These are phyloP conservation scores for Sisor rabdophorus DNA, from an alignment of 2,113 vertebrate genomes.

Conservation along the genomic window DNA sequence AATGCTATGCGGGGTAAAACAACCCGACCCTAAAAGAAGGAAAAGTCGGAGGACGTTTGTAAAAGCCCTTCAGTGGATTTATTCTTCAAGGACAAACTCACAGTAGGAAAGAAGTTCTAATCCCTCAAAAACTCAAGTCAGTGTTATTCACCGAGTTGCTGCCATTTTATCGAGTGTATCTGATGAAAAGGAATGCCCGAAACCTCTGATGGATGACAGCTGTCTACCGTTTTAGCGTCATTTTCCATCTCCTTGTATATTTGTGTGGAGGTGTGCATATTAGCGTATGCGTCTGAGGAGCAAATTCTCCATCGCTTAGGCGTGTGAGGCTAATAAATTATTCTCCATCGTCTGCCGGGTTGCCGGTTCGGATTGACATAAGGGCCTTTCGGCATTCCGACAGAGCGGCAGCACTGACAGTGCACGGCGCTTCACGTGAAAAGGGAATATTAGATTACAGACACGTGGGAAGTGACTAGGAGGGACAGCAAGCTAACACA, in stretches of 20 bases:
- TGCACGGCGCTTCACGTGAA: constrained; percentile 36
- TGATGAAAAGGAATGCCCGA: constrained; percentile 28
- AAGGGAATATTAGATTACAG: constrained; percentile 54
- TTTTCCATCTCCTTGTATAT: constrained; percentile 28
- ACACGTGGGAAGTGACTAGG: constrained; percentile 31
- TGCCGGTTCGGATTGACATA: constrained; percentile 37
- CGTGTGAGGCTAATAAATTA: constrained; percentile 43
- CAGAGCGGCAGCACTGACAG: constrained; percentile 30
- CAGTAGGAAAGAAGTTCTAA: constrained; percentile 13
- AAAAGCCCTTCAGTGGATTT: background rate
- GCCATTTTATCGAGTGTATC: constrained; percentile 14
- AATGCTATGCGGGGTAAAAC: too few relatives aligned
- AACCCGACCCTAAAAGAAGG: too few relatives aligned
- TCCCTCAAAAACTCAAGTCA: constrained; percentile 22
- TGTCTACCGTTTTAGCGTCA: constrained; percentile 34
- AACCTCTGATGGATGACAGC: constrained; percentile 39
- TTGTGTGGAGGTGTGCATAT: constrained; percentile 24
- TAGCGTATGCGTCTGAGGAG: constrained; percentile 6
- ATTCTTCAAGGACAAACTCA: constrained; percentile 17
- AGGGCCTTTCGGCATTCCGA: constrained; percentile 40
- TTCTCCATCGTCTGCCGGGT: constrained; percentile 30
- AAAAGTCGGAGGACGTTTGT: background rate
- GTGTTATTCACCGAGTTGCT: constrained; percentile 11
- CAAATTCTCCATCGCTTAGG: constrained; percentile 31
- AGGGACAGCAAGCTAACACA: constrained; percentile 46